Evolutionary conservation across 2,113 vertebrate genomes (phyloP).

Genomic region (Chrysochloris asiatica): DNA sequence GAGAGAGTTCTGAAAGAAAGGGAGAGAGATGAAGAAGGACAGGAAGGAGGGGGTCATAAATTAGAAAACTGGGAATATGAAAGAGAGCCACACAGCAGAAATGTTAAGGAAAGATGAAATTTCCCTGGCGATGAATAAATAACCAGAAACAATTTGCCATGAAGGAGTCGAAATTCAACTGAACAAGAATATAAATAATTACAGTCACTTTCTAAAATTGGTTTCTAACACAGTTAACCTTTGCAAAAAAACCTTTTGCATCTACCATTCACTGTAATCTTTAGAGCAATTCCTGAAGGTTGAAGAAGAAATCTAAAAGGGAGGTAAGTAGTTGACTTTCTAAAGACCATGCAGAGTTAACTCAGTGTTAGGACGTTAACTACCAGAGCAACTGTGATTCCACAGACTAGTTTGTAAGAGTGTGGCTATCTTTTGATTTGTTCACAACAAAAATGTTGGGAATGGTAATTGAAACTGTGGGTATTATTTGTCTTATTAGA

Average conservation of each 20-base stretch:
- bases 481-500: neutral
- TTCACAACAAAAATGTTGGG: neutral
- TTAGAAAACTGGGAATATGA: neutral
- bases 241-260: neutral
- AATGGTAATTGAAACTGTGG: neutral
- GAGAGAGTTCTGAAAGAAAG: neutral
- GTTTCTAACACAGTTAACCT: neutral
- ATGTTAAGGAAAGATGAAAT: neutral
- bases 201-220: neutral
- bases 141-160: neutral
- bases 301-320: neutral
- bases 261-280: neutral
- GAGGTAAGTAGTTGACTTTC: no score
- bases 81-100: neutral
- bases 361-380: neutral
- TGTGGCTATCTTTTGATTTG: neutral
- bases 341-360: neutral
- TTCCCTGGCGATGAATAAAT: neutral
- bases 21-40: neutral
- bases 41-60: accelerated
- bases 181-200: neutral
- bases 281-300: neutral
- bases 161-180: neutral
- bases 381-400: neutral
- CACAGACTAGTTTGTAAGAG: neutral